Conservation (phyloP, 2,888 invertebrate genomes). For the Imbricaverruca yamaguchii region DNA sequence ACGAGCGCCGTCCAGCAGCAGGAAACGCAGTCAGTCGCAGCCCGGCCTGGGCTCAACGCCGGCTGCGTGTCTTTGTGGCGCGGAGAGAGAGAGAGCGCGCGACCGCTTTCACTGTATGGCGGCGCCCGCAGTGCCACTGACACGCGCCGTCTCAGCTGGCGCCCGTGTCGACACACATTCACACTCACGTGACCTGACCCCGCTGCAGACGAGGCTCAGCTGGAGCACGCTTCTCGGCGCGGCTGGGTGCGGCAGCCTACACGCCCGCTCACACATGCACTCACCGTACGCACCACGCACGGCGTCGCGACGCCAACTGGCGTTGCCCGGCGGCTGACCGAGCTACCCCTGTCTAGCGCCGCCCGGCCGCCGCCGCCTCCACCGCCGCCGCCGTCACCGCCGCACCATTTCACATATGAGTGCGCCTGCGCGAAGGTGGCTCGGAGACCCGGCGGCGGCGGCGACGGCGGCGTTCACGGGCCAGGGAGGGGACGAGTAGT, state of each 20-base stretch:
- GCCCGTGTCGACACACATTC: background rate
- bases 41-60: too few species aligned
- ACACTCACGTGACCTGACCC: too few species aligned
- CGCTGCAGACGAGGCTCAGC: too few species aligned
- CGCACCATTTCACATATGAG: conserved; percentile 15
- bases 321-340: background rate
- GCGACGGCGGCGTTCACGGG: background rate
- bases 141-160: background rate
- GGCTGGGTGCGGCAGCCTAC: too few species aligned
- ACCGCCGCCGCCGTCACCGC: background rate
- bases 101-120: background rate
- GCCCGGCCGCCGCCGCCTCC: background rate
- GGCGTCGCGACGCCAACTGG: background rate
- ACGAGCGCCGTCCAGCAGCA: too few species aligned
- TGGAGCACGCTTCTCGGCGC: too few species aligned
- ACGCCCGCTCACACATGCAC: too few species aligned
- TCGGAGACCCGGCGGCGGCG: background rate
- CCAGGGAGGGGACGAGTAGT: too few species aligned
- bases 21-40: too few species aligned
- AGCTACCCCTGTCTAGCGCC: background rate
- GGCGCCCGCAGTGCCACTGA: background rate
- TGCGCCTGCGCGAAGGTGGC: conserved; percentile 13
- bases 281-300: background rate
- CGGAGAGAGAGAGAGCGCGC: background rate
- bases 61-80: background rate